Evolutionary conservation across 2,888 invertebrate species (phyloP), one percentile per base, ranked within the genome.

Genomic region (Drosophila robusta): DNA sequence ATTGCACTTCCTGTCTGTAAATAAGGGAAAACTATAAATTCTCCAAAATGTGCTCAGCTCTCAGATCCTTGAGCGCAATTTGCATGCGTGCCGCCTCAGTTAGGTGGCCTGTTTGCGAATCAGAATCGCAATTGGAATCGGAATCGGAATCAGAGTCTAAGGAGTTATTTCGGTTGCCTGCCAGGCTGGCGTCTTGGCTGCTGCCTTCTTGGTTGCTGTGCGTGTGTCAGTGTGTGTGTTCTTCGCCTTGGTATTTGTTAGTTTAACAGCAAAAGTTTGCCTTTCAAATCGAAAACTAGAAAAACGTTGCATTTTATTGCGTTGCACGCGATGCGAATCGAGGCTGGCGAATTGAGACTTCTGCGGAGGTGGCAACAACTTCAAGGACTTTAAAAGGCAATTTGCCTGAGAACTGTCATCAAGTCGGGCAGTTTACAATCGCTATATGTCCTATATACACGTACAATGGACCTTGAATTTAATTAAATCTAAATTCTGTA

Each of bases 211-310:
- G 34, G 18, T 3, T 51, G 34, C 8, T n/a, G 7, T 45, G 36
- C n/a, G 16, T 55, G 55, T 49, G 39, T n/a, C n/a, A n/a, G n/a
- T 11, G 56, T 67, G 47, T 69, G 18, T 70, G 52, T 45, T 52
- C 57, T 42, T 52, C 61, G 65, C 18, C 51, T 69, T 69, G 62
- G 70, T 73, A 80, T 89, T 83, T 89, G 90, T 87, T 81, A 73
- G 87, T 80, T 89, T 89, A 85, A 87, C 89, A 79, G 90, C 89
- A 90, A 90, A 89, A 89, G 89, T 89, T 89, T 87, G 88, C 78
- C 90, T 80, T 76, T 75, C 81, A 80, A 87, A 86, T 89, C 81
- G 89, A 83, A 81, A 83, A 85, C 81, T 80, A 85, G 86, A 80
- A 78, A 82, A 77, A 88, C 83, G 89, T 66, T 69, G 74, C 74